Base-by-base conservation (phyloP, 2,888 invertebrate species). In the Drosophila acutilabella region DNA sequence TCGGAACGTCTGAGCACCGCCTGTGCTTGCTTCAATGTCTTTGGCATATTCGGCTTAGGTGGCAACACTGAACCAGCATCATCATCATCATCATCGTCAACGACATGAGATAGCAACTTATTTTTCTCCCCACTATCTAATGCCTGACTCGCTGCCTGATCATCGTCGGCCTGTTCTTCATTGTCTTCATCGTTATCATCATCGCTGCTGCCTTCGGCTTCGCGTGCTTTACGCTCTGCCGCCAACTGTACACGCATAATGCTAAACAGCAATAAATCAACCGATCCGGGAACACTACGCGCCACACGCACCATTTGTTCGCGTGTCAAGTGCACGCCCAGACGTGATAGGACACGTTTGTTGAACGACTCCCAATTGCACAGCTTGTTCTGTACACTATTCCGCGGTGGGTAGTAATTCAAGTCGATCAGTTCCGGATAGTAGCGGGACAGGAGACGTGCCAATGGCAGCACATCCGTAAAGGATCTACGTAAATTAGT, bases 331-430 rank as follows among this genome's bases (percentile, higher is more conserved):
- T 93, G 93, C 4, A 96, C 88, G 8, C 93, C 91, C 0, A 96
- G 86, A 72, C 95, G 95, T 72, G 93, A 93, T 16, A 96, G 90
- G 5, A 96, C 96, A 89, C 95, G 96, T 71, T 94, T 93, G 89
- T 96, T 96, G 16, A 96, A 92, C 0, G 95, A 95, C 88, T 94
- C 93, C 96, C 96, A 96, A 89, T 96, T 96, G 80, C 94, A 94
- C 30, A 95, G 90, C 92, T 96, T 96, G 57, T 95, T 93, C 0
- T 94, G 93, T 44, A 94, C 93, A 48, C 95, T 94, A 91, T 94
- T 96, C 64, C 95, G 93, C 0, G 95, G 94, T 0, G 94, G 94
- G 91, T 96, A 96, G 93, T 96, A 96, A 91, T 96, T 96, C 88
- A 96, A 92, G 45, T 96, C 96, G 11, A 97, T 95, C 53, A 95